These are phyloP conservation scores for Bombylius major DNA, from an alignment of 2,888 invertebrate species.

Conservation along the genomic window DNA sequence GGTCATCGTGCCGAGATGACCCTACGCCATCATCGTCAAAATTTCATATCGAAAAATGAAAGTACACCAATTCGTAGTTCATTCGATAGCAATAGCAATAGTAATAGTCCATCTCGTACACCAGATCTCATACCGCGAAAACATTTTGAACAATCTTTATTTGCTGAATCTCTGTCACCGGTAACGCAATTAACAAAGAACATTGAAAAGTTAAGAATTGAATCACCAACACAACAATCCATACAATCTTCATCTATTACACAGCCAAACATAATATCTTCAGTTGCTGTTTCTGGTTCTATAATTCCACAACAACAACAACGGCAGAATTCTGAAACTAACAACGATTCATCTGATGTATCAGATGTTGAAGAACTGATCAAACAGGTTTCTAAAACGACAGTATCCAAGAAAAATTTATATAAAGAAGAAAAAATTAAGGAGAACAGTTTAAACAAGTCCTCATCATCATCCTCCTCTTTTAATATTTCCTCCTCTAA, in stretches of 20 bases:
- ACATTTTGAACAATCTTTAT: conserved; percentile 13
- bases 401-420: conserved; percentile 43
- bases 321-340: conserved; percentile 9
- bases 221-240: conserved; percentile 5
- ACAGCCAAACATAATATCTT: background rate
- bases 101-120: conserved; percentile 29
- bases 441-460: conserved; percentile 36
- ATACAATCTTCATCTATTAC: background rate
- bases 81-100: background rate
- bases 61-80: conserved; percentile 9
- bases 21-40: conserved; percentile 2
- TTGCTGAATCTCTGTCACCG: conserved; percentile 19
- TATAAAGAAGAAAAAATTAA: conserved; percentile 54
- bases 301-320: no score
- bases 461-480: background rate
- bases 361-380: conserved; percentile 35
- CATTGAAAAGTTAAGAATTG: conserved; percentile 24
- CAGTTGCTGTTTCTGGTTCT: background rate
- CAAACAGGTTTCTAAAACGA: conserved; percentile 37
- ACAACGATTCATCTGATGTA: conserved; percentile 15
- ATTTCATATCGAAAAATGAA: conserved; percentile 7
- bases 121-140: conserved; percentile 39
- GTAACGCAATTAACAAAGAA: conserved; percentile 27
- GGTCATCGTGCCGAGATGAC: conserved; percentile 6
- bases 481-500: background rate